Conservation (phyloP, 2,113 vertebrate genomes). For the Cavia aperea region DNA sequence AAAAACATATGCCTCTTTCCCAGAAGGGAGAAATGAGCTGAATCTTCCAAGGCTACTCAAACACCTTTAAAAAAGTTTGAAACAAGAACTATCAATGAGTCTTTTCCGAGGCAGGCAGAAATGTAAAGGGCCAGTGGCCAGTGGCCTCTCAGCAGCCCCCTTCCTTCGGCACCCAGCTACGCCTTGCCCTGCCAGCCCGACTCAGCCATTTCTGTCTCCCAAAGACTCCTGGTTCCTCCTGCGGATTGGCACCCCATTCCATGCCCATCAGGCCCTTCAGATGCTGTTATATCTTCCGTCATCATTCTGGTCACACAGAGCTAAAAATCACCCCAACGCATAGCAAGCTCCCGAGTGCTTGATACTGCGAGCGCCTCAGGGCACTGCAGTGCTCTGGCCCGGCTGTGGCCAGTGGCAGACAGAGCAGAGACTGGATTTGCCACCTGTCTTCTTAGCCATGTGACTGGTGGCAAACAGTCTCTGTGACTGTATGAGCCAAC, state of each 20-base stretch:
- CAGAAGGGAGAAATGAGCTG: not conserved
- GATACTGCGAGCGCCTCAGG: not conserved
- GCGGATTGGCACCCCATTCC: not conserved
- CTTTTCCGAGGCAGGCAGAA: not conserved
- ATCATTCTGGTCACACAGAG: not conserved
- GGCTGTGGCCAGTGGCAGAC: not conserved
- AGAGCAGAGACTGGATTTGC: not conserved
- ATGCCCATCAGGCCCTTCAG: not conserved
- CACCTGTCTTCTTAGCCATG: rapidly evolving
- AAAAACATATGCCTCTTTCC: not conserved
- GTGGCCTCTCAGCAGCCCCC: rapidly evolving
- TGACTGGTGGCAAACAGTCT: not conserved
- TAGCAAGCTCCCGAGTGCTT: not conserved
- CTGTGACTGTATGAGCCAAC: rapidly evolving
- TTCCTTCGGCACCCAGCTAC: not conserved
- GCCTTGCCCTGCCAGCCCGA: not conserved
- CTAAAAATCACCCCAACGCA: not conserved
- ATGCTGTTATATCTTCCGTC: not conserved
- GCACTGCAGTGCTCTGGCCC: not conserved
- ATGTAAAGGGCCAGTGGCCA: not conserved
- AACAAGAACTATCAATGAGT: not conserved
- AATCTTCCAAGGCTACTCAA: not conserved
- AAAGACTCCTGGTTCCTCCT: not conserved
- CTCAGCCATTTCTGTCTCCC: not conserved
- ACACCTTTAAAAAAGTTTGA: not conserved